These are phyloP conservation scores for Chamaea fasciata DNA, from an alignment of 2,113 vertebrate species.

Conservation along the genomic window DNA sequence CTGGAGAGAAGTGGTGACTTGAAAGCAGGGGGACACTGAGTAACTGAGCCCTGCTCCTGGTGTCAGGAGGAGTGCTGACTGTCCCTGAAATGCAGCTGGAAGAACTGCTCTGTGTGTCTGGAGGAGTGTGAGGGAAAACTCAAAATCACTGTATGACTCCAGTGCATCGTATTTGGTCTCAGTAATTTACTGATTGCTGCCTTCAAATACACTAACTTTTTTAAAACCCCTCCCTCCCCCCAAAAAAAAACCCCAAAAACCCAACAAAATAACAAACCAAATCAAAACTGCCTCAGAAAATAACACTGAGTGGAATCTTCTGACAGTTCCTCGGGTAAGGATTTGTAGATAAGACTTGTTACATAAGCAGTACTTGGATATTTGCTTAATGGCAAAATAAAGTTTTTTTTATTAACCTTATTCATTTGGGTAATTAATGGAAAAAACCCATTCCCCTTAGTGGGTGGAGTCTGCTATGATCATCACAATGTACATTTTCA, in stretches of 20 bases:
- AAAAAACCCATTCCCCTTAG: background rate
- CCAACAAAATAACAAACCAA: background rate
- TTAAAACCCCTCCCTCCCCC: fast-evolving
- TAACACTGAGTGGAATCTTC: background rate
- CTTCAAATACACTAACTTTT: background rate
- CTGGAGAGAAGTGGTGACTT: background rate
- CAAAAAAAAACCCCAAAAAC: fast-evolving
- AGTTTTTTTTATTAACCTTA: background rate
- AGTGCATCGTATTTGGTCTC: background rate
- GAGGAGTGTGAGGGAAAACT: background rate
- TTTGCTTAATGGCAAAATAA: background rate
- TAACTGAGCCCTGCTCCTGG: background rate
- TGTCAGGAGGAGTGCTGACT: background rate
- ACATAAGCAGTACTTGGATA: background rate
- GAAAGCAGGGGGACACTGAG: background rate
- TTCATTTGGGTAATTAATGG: background rate
- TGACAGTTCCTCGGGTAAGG: background rate
- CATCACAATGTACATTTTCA: background rate
- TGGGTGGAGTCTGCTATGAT: background rate
- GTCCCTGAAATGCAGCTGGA: background rate
- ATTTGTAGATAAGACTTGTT: background rate
- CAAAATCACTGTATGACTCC: background rate
- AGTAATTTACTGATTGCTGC: background rate
- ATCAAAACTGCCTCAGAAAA: background rate
- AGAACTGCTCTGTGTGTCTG: background rate